Evolutionary conservation across 2,113 vertebrate genomes (phyloP), one percentile per base, ranked within the genome.

Genomic region (Larimichthys crocea): DNA sequence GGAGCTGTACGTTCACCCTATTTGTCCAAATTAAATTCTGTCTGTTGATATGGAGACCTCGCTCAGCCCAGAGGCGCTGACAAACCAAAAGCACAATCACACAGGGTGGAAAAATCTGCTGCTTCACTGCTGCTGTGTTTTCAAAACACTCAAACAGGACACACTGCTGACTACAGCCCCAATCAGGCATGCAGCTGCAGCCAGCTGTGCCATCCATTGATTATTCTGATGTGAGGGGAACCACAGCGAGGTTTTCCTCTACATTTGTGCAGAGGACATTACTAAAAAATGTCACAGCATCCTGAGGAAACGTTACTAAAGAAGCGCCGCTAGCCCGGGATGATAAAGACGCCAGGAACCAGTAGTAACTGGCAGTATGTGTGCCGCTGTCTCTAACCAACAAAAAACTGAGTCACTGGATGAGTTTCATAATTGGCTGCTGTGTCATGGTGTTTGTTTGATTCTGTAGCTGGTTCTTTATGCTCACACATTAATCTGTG

Each of bases 21-120:
- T 82, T 79, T 76, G 29, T 74, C 74, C 31, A 81, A 60, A 79
- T 84, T 69, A 64, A 74, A 85, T 52, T 59, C 20, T 49, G 5
- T 17, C 8, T 66, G 60, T 76, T 81, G 76, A 79, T 73, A 20
- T 15, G 60, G 56, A 24, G 53, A 66, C 22, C 5, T 74, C 5
- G 20, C 22, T 60, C 35, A 35, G 55, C 67, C 64, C 76, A 46
- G 16, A 69, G 59, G 62, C 69, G 76, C 82, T 74, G 66, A 83
- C 52, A 9, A 74, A 76, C 64, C 42, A 42, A 79, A 85, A 74
- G 29, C 50, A 14, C 49, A 68, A 75, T 72, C 71, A 29, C 68
- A 56, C 46, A 49, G 31, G 17, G 44, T 44, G 3, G 24, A 61
- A 56, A 56, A 22, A 29, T 48, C 31, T 68, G 69, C 71, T 24